These are phyloP conservation scores for Channallabes apus DNA, from an alignment of 2,797 vertebrate species.

Conservation along the genomic window DNA sequence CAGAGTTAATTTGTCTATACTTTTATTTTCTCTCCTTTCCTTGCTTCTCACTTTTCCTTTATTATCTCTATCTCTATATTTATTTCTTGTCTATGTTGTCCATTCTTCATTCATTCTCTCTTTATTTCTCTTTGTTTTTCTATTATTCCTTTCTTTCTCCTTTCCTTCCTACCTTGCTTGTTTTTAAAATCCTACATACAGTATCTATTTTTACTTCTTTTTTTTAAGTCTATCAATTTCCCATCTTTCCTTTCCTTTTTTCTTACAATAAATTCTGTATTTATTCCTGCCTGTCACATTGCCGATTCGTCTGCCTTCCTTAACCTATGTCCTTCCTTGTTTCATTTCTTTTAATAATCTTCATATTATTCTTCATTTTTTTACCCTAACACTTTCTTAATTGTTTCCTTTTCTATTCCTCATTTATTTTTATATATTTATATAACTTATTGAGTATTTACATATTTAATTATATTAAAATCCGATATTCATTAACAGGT, in stretches of 20 bases:
- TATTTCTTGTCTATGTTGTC: not conserved
- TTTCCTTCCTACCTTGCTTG: not conserved
- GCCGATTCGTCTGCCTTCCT: not conserved
- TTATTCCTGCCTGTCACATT: not conserved
- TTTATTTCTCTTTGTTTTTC: not conserved
- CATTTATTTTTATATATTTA: not conserved
- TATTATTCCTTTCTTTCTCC: not conserved
- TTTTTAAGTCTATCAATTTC: not conserved
- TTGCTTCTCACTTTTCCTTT: too few relatives aligned
- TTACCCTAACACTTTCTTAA: too few relatives aligned
- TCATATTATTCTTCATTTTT: not conserved
- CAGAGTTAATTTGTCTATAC: too few relatives aligned
- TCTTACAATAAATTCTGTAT: not conserved
- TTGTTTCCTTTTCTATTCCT: not conserved
- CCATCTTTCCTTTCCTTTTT: not conserved
- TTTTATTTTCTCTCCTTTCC: not conserved
- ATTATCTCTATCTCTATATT: too few relatives aligned
- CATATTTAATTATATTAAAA: too few relatives aligned
- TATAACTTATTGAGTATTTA: too few relatives aligned
- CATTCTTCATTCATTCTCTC: not conserved
- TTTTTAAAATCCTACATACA: too few relatives aligned
- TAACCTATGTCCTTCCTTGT: not conserved
- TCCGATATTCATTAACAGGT: too few relatives aligned
- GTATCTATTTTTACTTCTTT: not conserved
- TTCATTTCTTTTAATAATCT: not conserved